phyloP scores from a whole-genome alignment of 92 coral and sea anemone species.

The Palythoa grandiflora region DNA sequence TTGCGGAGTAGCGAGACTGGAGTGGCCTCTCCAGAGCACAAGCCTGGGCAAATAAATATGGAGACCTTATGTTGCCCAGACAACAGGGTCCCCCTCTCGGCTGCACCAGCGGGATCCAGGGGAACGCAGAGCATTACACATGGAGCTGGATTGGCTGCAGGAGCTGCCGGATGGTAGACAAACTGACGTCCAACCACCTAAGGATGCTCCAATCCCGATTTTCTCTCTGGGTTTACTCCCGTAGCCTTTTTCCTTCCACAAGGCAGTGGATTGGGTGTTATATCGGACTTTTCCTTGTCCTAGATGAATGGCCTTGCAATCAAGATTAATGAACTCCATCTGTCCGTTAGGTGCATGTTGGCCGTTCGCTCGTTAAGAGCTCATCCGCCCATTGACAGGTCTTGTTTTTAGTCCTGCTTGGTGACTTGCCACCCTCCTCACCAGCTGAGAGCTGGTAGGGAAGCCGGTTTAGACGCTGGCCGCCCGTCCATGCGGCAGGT shows the following conservation, averaged over 20 bases:
- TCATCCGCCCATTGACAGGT: not conserved
- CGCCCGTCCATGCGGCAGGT: not conserved
- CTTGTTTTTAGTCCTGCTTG: conserved; percentile 1
- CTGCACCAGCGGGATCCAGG: conserved; percentile 29
- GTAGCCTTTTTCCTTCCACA: conserved; percentile 47
- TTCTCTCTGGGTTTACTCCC: conserved; percentile 30
- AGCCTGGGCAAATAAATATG: conserved; percentile 42
- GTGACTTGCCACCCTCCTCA: conserved; percentile 17
- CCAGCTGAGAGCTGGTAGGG: conserved; percentile 21
- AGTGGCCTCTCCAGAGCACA: conserved; percentile 33
- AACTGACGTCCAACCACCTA: not conserved
- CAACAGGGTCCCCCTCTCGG: conserved; percentile 56
- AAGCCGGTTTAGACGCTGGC: conserved; percentile 16
- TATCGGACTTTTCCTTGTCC: conserved; percentile 19
- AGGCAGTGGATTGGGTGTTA: conserved; percentile 42
- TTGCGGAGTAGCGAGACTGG: too few relatives aligned
- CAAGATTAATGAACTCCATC: not conserved
- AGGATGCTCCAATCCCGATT: not conserved
- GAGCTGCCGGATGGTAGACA: too few relatives aligned
- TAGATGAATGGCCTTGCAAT: conserved; percentile 11
- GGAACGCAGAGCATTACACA: not conserved
- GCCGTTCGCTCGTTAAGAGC: not conserved
- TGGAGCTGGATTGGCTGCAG: too few relatives aligned
- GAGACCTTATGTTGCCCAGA: conserved; percentile 55
- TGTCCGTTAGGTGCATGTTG: not conserved